Evolutionary conservation across 2,113 vertebrate genomes (phyloP).

Genomic region (Nyctereutes procyonoides): DNA sequence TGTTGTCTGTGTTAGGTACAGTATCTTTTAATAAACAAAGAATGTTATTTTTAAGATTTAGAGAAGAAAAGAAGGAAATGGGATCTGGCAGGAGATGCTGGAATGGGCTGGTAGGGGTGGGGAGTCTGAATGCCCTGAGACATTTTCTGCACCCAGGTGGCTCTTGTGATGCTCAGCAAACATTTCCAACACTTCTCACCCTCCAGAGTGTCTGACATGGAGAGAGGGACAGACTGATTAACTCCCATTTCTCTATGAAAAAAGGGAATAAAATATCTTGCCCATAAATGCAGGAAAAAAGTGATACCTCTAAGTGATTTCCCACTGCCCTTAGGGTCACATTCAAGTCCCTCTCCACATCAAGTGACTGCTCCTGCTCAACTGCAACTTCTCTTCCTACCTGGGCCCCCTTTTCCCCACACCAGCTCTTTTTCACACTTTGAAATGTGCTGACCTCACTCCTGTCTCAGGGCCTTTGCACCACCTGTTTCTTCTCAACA

Average conservation of each 20-base stretch:
- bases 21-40: not conserved
- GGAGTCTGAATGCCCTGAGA: not conserved
- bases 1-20: slow-evolving; percentile 13
- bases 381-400: not conserved
- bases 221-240: not conserved
- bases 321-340: not conserved
- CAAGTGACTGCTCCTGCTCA: rapidly evolving
- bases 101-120: not conserved
- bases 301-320: not conserved
- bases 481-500: not conserved
- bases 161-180: not conserved
- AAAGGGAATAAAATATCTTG: not conserved
- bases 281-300: not conserved
- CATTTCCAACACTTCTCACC: not conserved
- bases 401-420: not conserved
- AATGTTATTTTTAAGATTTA: not conserved
- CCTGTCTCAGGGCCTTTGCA: not conserved
- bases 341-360: not conserved
- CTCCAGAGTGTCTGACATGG: not conserved
- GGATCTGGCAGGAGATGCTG: not conserved
- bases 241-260: not conserved
- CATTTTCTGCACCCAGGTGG: too few relatives aligned
- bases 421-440: not conserved
- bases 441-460: not conserved
- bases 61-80: not conserved